Conservation (phyloP, 2,113 vertebrate genomes). For the Brevimyrus niger region DNA sequence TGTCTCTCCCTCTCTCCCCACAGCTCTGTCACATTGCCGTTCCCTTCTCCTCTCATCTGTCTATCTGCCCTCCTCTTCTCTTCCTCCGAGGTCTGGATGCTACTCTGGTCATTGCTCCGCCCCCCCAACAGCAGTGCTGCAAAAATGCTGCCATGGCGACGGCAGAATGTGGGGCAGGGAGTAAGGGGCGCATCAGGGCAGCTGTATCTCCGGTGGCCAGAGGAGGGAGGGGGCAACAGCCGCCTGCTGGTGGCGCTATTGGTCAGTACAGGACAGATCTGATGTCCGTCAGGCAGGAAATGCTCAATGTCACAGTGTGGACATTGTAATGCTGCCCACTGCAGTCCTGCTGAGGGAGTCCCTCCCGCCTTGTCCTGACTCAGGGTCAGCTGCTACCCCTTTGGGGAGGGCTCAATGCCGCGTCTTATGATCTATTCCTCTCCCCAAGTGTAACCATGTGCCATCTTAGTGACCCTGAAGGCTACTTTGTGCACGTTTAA, state of each 20-base stretch:
- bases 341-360: background rate
- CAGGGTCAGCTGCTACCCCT: background rate
- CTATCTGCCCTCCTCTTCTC: background rate
- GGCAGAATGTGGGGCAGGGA: background rate
- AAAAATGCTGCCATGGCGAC: background rate
- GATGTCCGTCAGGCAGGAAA: background rate
- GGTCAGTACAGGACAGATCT: background rate
- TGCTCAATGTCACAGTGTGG: background rate
- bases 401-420: background rate
- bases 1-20: background rate
- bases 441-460: background rate
- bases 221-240: background rate
- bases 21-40: background rate
- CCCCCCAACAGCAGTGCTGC: no score
- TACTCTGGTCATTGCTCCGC: background rate
- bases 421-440: background rate
- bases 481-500: background rate
- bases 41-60: background rate
- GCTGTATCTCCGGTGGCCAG: background rate
- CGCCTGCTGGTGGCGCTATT: background rate
- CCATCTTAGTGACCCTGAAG: background rate
- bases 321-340: background rate
- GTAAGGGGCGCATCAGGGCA: background rate
- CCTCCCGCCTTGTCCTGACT: background rate
- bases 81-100: background rate